Evolutionary conservation across 2,113 vertebrate species (phyloP).

Genomic region (Abramis brama): DNA sequence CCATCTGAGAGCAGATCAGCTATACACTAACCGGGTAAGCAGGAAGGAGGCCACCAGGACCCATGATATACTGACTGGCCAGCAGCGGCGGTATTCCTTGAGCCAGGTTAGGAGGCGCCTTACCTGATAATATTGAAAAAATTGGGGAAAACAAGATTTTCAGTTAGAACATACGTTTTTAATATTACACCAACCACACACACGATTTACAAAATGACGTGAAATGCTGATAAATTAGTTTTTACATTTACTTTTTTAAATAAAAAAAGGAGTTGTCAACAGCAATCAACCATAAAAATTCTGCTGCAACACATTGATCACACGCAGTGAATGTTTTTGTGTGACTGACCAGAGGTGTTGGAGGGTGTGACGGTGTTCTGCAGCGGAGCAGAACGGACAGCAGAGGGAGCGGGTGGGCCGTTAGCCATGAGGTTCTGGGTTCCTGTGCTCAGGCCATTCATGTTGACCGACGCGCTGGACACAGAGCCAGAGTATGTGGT

Average conservation of each 20-base stretch:
- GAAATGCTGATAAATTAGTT: too few species aligned
- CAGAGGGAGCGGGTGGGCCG: constrained; percentile 77
- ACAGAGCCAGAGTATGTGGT: constrained; percentile 74
- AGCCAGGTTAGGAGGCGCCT: constrained; percentile 92
- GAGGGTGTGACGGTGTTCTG: constrained; percentile 77
- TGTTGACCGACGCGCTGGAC: constrained; percentile 67
- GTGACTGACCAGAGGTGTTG: constrained; percentile 79
- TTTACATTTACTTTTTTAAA: too few species aligned
- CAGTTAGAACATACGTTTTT: too few species aligned
- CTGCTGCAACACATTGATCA: neutral
- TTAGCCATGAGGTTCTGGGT: constrained; percentile 81
- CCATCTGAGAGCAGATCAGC: neutral
- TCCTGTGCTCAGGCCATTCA: constrained; percentile 77
- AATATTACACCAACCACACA: neutral
- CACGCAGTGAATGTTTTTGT: neutral
- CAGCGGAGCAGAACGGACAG: constrained; percentile 78
- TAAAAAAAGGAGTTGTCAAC: too few species aligned
- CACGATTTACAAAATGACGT: neutral
- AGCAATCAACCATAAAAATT: neutral
- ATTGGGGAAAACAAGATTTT: neutral
- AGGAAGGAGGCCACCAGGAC: constrained; percentile 94
- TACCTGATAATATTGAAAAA: constrained; percentile 75
- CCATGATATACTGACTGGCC: constrained; percentile 97
- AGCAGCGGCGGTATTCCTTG: constrained; percentile 92
- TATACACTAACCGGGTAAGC: constrained; percentile 89